Evolutionary conservation across 1,140 invertebrate species (phyloP).

Genomic region (Brevipalpus yothersi): DNA sequence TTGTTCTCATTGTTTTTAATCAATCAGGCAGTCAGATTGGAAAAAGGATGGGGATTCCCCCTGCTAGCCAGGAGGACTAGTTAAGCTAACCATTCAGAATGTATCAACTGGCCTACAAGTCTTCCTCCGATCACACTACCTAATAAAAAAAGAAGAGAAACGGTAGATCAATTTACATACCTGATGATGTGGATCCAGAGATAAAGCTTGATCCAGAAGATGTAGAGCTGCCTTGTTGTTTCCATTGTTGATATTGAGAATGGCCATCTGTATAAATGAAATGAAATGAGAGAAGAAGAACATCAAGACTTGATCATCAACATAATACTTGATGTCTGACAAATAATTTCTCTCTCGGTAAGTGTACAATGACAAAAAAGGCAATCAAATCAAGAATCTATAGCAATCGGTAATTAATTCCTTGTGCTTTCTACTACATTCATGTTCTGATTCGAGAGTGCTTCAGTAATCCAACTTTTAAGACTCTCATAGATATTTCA

Average conservation of each 20-base stretch:
- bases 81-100: not conserved
- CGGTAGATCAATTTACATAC: not conserved
- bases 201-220: constrained; percentile 20
- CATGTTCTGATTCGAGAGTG: no score
- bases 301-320: not conserved
- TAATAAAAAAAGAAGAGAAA: no score
- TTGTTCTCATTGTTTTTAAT: no score
- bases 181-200: constrained; percentile 17
- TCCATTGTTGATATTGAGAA: constrained; percentile 20
- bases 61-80: not conserved
- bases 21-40: not conserved
- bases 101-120: not conserved
- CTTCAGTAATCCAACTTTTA: no score
- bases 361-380: no score
- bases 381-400: no score
- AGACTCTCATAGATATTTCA: no score
- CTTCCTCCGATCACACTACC: not conserved
- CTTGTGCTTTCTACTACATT: no score
- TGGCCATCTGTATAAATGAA: constrained; percentile 17
- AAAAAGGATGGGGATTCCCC: not conserved
- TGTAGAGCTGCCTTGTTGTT: constrained; percentile 16
- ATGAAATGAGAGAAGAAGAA: not conserved
- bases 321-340: no score
- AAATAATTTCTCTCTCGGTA: no score
- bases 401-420: no score